Percentiles rank a stretch among this genome's conserved stretches.
Evolutionary conservation across 35 echinoderm and acorn worm species (phyloP).

Genomic region (Heliocidaris erythrogramma): DNA sequence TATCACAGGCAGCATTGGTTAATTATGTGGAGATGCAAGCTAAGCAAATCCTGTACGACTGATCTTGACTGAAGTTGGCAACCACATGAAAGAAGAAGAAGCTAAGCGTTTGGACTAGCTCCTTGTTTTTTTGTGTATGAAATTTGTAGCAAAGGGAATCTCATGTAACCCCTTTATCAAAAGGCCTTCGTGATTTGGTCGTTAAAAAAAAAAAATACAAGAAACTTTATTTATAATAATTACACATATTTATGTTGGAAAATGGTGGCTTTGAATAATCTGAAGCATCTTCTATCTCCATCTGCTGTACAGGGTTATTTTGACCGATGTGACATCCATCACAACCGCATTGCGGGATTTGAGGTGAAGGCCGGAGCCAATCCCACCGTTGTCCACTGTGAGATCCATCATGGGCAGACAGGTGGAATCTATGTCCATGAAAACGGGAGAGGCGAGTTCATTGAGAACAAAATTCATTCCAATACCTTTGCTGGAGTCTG

Average conservation of each 20-base stretch:
- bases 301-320: conserved; percentile 80
- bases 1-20: no score
- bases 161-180: no score
- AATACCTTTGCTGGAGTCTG: conserved; percentile 99
- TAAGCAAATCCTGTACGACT: no score
- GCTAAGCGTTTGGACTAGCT: no score
- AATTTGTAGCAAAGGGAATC: no score
- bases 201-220: no score
- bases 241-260: neutral
- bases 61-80: no score
- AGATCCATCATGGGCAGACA: conserved; percentile 99
- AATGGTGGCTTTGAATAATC: neutral
- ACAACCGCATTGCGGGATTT: conserved; percentile 98
- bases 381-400: conserved; percentile 94
- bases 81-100: no score
- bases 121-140: no score
- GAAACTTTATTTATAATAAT: no score
- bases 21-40: no score
- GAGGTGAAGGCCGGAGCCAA: conserved; percentile 99
- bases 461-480: conserved; percentile 99
- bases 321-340: conserved; percentile 96
- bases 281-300: neutral
- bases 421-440: conserved; percentile 99
- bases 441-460: conserved; percentile 97
- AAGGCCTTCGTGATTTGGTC: no score